Evolutionary conservation across 2,888 invertebrate species (phyloP), one percentile per base, ranked within the genome.

Genomic region (Sarcophaga carnaria): DNA sequence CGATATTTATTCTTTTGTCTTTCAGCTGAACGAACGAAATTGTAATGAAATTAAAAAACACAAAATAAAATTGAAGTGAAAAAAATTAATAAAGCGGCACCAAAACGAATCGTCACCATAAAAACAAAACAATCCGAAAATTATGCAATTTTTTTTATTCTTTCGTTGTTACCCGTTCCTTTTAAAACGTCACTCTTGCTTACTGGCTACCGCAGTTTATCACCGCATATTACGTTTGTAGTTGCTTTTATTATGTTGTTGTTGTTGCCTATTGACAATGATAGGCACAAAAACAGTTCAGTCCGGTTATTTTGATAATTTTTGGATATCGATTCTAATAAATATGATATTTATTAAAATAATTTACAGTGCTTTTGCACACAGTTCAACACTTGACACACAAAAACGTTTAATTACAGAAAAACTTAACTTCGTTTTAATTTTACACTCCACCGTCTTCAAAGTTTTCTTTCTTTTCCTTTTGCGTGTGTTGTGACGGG

Each of bases 401-500:
- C 11, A 27, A 45, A 62, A 27, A 4, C 67, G 45, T 5, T 45
- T 45, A 37, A 37, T 45, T 67, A 14, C 14, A 67, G 37, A 45
- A 37, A 69, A 69, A 69, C 1, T n/a, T 17, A 45, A n/a, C 27
- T 37, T 69, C 17, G 22, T 49, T 20, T 17, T n/a, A 47, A 83
- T 22, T 74, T 71, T 54, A 25, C 59, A 63, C 62, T 47, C 47
- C 8, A 47, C 62, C 14, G 3, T 47, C 14, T 22, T 12, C 2
- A 20, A 25, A 22, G 4, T 17, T 14, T n/a, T 2, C 70, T 54
- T 45, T 22, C 4, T 76, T 70, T 54, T 62, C 17, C 4, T 27
- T 69, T 54, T 54, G 1, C 54, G 12, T 63, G 49, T 74, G 62
- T 84, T 80, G 71, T 74, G 80, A 72, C 69, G 74, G 67, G 60